A percentile compares a stretch with the other conserved stretches of the same genome.
Evolutionary conservation across 2,797 vertebrate genomes (phyloP).

Genomic region (Acridotheres tristis): DNA sequence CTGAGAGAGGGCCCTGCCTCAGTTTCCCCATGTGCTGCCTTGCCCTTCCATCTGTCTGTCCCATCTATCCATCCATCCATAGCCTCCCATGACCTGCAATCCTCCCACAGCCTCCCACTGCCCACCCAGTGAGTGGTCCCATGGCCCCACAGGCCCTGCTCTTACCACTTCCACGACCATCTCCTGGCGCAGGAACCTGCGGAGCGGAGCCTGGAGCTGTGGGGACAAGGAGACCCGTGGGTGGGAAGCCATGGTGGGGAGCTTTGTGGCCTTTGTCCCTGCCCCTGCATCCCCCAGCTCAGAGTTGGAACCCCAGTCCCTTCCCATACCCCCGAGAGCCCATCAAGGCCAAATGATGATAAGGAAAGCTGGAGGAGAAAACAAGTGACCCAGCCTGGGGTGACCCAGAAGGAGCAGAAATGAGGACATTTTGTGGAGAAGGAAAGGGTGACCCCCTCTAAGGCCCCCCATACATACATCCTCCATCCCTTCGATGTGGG

Average conservation of each 20-base stretch:
- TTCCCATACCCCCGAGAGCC: neutral
- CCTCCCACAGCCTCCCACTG: neutral
- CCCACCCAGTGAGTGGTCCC: accelerated
- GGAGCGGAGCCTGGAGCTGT: conserved; percentile 92
- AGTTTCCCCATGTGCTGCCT: neutral
- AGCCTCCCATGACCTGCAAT: accelerated
- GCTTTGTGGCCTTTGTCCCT: accelerated
- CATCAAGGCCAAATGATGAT: neutral
- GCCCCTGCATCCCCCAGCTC: accelerated
- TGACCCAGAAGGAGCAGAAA: neutral
- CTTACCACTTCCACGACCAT: conserved; percentile 98
- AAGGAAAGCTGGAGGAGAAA: neutral
- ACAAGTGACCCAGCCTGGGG: neutral
- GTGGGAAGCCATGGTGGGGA: accelerated
- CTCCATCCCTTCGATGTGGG: conserved; percentile 96
- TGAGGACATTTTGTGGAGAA: neutral
- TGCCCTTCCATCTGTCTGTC: neutral
- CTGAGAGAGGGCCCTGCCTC: neutral
- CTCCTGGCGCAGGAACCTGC: conserved; percentile 96
- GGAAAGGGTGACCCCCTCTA: accelerated
- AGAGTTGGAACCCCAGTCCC: accelerated
- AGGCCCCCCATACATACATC: conserved; percentile 78
- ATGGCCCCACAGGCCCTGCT: accelerated
- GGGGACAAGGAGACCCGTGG: neutral
- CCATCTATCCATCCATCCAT: accelerated